Percentiles rank a stretch among this genome's conserved stretches.
phyloP scores from a whole-genome alignment of 1,140 invertebrate species.

The Macrobrachium nipponense region DNA sequence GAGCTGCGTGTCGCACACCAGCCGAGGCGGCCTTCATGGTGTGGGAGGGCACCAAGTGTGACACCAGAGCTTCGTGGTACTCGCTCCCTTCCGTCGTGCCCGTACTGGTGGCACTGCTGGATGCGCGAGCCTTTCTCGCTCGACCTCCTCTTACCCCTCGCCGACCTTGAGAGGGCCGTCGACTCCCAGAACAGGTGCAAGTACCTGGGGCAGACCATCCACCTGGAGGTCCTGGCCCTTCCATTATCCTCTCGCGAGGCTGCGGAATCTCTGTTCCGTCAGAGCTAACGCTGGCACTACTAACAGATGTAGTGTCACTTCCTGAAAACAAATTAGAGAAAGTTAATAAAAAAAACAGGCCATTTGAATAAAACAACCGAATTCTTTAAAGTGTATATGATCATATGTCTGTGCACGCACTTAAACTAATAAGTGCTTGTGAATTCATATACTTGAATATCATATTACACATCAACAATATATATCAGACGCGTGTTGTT shows the following conservation, averaged over 20 bases:
- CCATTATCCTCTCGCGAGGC: conserved; percentile 16
- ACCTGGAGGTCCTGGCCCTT: conserved; percentile 12
- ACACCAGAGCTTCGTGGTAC: conserved; percentile 48
- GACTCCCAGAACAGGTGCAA: conserved; percentile 27
- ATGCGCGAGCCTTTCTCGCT: conserved; percentile 17
- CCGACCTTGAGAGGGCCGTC: conserved; percentile 37
- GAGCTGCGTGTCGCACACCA: conserved; percentile 13
- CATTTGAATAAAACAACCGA: neutral
- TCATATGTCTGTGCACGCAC: too few relatives aligned
- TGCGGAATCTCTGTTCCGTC: conserved; percentile 13
- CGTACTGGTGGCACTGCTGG: conserved; percentile 49
- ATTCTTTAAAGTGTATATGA: too few relatives aligned
- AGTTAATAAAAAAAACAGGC: neutral
- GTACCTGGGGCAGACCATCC: conserved; percentile 33
- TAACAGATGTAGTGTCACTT: conserved; percentile 56
- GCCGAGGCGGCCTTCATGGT: conserved; percentile 12
- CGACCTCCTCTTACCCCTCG: conserved; percentile 34
- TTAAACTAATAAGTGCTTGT: too few relatives aligned
- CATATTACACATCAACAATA: too few relatives aligned
- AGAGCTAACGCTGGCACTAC: conserved; percentile 54
- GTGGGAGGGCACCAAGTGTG: conserved; percentile 30
- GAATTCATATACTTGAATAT: too few relatives aligned
- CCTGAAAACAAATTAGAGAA: conserved; percentile 21
- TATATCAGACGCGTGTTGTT: too few relatives aligned
- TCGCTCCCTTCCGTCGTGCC: conserved; percentile 51